Conservation (phyloP, 2,113 vertebrate genomes). For the Spea multiplicata region DNA sequence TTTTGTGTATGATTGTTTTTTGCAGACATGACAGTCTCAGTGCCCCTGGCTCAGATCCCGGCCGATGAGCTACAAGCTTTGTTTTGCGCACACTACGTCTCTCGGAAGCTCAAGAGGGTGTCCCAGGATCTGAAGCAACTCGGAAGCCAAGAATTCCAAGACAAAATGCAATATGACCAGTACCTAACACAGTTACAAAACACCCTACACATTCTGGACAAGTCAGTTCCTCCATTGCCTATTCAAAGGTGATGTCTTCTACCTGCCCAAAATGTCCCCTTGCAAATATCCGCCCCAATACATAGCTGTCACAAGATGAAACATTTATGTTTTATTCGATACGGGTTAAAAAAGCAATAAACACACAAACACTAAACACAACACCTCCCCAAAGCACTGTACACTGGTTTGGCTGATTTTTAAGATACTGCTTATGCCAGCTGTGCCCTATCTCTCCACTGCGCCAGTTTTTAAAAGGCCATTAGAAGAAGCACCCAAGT, state of each 20-base stretch:
- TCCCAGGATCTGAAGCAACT: constrained; percentile 57
- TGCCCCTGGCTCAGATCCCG: constrained; percentile 40
- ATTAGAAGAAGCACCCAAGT: too few species aligned
- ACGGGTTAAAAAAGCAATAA: too few species aligned
- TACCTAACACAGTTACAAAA: constrained; percentile 48
- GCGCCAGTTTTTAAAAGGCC: too few species aligned
- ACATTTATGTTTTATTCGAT: too few species aligned
- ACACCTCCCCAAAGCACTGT: too few species aligned
- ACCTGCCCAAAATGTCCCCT: too few species aligned
- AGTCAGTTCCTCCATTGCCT: constrained; percentile 61
- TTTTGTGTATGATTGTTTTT: neutral
- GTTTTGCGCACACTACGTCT: constrained; percentile 67
- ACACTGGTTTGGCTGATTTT: too few species aligned
- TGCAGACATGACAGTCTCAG: neutral
- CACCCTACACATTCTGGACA: constrained; percentile 65
- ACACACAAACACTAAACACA: too few species aligned
- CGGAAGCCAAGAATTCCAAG: constrained; percentile 56
- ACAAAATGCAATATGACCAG: constrained; percentile 55
- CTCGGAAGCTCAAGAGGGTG: constrained; percentile 61
- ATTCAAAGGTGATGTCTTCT: constrained; percentile 56
- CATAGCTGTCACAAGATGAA: too few species aligned
- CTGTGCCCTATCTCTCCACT: too few species aligned
- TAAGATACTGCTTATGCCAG: too few species aligned
- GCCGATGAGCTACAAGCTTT: constrained; percentile 64
- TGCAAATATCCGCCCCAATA: too few species aligned